Base-by-base conservation (phyloP, 2,888 invertebrate species). In the Tipula lateralis region DNA sequence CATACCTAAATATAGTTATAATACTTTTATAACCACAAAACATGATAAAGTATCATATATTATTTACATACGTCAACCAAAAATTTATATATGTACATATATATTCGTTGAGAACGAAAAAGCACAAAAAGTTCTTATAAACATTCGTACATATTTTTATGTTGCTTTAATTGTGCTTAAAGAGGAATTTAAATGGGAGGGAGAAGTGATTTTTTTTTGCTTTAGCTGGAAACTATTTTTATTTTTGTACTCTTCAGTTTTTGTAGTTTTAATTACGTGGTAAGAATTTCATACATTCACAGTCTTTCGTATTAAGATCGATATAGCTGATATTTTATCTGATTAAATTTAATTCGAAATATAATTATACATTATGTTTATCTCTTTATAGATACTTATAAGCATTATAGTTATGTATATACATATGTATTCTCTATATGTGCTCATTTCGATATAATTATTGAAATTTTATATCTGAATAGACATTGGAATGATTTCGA, bases 11-110 rank as follows among this genome's bases (percentile, higher is more conserved):
- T 24, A 24, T 66, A 66, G 24, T 24, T 66, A 7, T 24, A 66
- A 66, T 24, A 66, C 19, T 66, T 66, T 66, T 7, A 66, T 66
- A 66, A 66, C 66, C 2, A 19, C 24, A 24, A 66, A 66, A 66
- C 66, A 66, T 24, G 66, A 66, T 66, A 66, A 66, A 66, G 66
- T 66, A 66, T 66, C 66, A 66, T 66, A 66, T 66, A 24, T 66
- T 66, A 66, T 66, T 66, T 66, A 66, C 66, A 66, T 66, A 66
- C 66, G 66, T 66, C 66, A 66, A 66, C 66, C 66, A 66, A 24
- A 66, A 66, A 66, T 2, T 24, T 7, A 7, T 9, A 24, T 66
- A 44, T 66, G 1, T 3, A 66, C 1, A 66, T 7, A 7, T 9
- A 24, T 66, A 44, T 66, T 1, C 9, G 24, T n/a, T n/a, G n/a